Conservation (phyloP, 2,113 vertebrate genomes). For the Microcebus jonahi region DNA sequence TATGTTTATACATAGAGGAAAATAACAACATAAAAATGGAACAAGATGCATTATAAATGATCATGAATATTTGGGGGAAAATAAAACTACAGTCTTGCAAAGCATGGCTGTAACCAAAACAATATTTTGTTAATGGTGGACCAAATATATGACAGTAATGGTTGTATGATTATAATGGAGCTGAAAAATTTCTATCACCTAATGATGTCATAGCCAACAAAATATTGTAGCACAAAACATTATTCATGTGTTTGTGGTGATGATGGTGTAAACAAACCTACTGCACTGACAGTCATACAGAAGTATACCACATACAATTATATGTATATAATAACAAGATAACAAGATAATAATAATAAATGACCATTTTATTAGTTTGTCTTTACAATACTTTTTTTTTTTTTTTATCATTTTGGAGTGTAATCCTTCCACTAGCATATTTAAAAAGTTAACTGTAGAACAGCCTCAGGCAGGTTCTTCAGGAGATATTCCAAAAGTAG, state of each 20-base stretch:
- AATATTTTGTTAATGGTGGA: not conserved
- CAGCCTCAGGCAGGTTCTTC: too few relatives aligned
- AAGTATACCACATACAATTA: not conserved
- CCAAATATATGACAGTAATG: not conserved
- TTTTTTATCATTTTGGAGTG: too few relatives aligned
- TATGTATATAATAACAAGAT: not conserved
- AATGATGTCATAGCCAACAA: not conserved
- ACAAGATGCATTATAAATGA: not conserved
- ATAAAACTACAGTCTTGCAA: not conserved
- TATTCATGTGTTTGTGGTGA: not conserved
- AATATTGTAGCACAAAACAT: not conserved
- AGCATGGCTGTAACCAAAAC: not conserved
- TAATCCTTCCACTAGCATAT: too few relatives aligned
- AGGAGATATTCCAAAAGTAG: too few relatives aligned
- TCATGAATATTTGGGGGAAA: not conserved
- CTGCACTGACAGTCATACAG: not conserved
- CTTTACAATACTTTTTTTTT: too few relatives aligned
- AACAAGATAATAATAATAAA: not conserved
- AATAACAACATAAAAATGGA: not conserved
- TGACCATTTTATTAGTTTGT: too few relatives aligned
- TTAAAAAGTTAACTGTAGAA: too few relatives aligned
- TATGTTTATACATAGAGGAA: not conserved
- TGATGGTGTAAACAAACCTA: not conserved
- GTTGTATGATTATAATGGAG: not conserved
- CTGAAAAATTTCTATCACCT: not conserved